A percentile compares a stretch with the other conserved stretches of the same genome.
Evolutionary conservation across 2,113 vertebrate species (phyloP).

Genomic region (Panthera uncia): DNA sequence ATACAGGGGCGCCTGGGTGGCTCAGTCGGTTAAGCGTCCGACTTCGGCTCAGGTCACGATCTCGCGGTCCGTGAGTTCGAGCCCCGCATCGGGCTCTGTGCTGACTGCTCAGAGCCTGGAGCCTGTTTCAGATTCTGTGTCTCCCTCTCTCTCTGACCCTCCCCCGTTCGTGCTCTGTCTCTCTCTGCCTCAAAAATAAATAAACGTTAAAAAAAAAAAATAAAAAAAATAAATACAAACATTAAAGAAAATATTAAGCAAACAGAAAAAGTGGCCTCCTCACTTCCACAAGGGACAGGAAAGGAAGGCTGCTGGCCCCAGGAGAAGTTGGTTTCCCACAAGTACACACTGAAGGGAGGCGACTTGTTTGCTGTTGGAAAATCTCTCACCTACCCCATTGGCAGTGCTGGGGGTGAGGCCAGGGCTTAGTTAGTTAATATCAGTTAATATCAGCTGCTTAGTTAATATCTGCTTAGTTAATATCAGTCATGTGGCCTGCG

Average conservation of each 20-base stretch:
- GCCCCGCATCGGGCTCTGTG: too few species aligned
- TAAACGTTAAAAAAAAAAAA: too few species aligned
- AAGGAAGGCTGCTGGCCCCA: not conserved
- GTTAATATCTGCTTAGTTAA: not conserved
- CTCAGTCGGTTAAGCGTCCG: too few species aligned
- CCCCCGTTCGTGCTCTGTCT: too few species aligned
- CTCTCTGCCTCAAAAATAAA: too few species aligned
- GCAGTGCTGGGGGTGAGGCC: not conserved
- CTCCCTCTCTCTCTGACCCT: too few species aligned
- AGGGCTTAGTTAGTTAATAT: not conserved
- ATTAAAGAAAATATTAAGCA: not conserved
- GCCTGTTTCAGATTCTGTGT: too few species aligned
- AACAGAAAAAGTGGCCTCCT: not conserved
- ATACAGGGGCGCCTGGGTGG: too few species aligned
- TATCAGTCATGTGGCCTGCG: rapidly evolving
- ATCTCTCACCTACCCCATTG: not conserved
- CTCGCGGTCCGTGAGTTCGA: too few species aligned
- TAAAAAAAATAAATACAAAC: too few species aligned
- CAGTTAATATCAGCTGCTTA: not conserved
- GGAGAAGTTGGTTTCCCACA: not conserved
- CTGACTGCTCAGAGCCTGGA: too few species aligned
- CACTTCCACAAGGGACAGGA: not conserved
- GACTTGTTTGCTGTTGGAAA: not conserved
- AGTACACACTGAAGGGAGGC: not conserved
- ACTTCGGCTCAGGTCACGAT: too few species aligned